A percentile compares a stretch with the other conserved stretches of the same genome.
Conservation (phyloP, 2,113 vertebrate species). For the Cryptomyrus ogoouensis region DNA sequence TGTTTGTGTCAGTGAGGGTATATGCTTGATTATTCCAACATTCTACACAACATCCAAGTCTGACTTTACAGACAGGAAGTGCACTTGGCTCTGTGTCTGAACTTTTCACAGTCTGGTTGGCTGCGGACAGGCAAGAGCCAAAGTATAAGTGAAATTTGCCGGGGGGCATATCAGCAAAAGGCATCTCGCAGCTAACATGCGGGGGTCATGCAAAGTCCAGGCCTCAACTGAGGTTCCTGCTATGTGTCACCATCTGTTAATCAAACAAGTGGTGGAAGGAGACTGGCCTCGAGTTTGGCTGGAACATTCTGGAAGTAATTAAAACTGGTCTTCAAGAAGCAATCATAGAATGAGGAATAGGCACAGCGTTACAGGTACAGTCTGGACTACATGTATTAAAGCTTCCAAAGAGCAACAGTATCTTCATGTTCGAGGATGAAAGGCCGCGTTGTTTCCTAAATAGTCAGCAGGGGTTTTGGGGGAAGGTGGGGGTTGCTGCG, state of each 20-base stretch:
- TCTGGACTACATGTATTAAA: background rate
- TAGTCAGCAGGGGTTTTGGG: background rate
- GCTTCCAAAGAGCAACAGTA: background rate
- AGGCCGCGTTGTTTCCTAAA: background rate
- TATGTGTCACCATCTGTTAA: background rate
- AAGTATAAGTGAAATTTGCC: background rate
- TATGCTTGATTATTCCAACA: background rate
- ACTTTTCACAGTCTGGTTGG: constrained; percentile 43
- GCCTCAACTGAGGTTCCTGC: background rate
- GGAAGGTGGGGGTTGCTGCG: background rate
- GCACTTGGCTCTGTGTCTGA: constrained; percentile 22
- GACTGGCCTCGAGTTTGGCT: background rate
- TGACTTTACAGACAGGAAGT: constrained; percentile 13
- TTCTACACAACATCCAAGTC: background rate
- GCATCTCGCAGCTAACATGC: background rate
- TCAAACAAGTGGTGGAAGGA: background rate
- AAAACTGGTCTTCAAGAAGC: background rate
- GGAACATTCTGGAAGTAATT: background rate
- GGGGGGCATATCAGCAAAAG: background rate
- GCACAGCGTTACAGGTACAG: background rate
- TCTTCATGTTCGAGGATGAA: background rate
- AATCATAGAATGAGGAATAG: background rate
- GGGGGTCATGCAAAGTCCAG: background rate
- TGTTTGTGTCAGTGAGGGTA: background rate
- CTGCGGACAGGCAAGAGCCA: constrained; percentile 34